Base-by-base conservation (phyloP, 2,797 vertebrate genomes). In the Pelodytes ibericus region DNA sequence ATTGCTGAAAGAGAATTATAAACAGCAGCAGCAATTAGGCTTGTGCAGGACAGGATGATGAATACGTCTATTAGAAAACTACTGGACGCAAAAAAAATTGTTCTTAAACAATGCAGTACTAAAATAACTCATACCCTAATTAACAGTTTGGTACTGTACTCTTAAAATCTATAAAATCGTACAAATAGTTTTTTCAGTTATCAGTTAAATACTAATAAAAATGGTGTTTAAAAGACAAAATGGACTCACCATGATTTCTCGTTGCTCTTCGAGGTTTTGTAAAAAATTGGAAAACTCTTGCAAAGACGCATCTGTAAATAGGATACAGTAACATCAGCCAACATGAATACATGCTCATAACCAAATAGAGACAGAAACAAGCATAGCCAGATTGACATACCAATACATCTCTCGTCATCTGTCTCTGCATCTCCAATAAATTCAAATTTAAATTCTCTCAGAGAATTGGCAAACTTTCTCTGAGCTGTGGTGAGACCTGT, bases 361-460 rank as follows among this genome's bases (percentile, higher is more conserved):
- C 8, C 25, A 57, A 36, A 3, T 59, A 30, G 10, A 30, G 3
- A 33, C 59, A 33, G 41, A 44, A 44, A n/a, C n/a, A n/a, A 13
- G 5, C 22, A 57, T 10, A 57, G 18, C n/a, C 16, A 18, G 20
- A 25, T 3, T 5, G 58, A 88, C 95, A 81, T 87, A 99, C 98
- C 98, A 51, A 99, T 96, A 68, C 94, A 98, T 73, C 88, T 94
- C 79, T 99, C 98, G 36, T 99, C 98, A 1, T 99, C 96, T 0
- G 98, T 99, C 91, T 98, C 96, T 0, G 96, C 98, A 71, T 99
- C 98, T 0, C 98, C 98, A 0, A 99, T 96, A 82, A 97, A 99
- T 83, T 99, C 97, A 77, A 99, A 99, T 61, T 96, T 95, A 80
- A 99, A 99, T 71, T 99, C 97, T 74, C 95, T 92, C 66, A 99